Conservation (phyloP, 2,888 invertebrate genomes). For the Neria commutata region DNA sequence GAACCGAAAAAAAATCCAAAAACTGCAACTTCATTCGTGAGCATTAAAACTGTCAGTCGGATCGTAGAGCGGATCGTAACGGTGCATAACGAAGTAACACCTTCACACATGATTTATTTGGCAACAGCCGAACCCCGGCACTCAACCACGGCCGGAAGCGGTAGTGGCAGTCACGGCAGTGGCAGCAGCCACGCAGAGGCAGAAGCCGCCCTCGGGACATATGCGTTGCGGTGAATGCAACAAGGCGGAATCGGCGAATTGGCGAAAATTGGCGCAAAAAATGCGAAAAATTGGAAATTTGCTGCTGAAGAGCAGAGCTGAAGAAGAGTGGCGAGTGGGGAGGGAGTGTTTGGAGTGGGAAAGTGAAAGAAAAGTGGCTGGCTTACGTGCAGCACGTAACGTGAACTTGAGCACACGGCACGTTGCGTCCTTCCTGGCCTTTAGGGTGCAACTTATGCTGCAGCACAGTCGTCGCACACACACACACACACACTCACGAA, state of each 20-base stretch:
- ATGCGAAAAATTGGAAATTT: constrained; percentile 7
- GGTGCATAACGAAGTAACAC: constrained; percentile 41
- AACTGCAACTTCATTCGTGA: constrained; percentile 44
- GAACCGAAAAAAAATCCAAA: constrained; percentile 31
- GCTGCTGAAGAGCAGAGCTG: not conserved
- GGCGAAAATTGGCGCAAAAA: constrained; percentile 3
- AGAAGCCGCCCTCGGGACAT: constrained; percentile 34
- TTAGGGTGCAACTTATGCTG: constrained; percentile 37
- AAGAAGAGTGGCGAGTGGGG: not conserved
- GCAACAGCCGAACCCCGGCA: constrained; percentile 24
- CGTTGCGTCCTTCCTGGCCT: not conserved
- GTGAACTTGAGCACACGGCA: not conserved
- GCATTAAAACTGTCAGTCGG: constrained; percentile 59
- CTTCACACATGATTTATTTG: constrained; percentile 59
- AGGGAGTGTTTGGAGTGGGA: constrained; percentile 37
- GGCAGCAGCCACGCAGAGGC: too few relatives aligned
- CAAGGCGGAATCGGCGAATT: constrained; percentile 6
- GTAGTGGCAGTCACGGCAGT: not conserved
- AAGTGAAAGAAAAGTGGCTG: constrained; percentile 11
- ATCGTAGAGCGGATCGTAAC: too few relatives aligned
- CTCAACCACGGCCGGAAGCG: constrained; percentile 35
- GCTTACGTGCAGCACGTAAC: constrained; percentile 15
- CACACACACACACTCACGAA: too few relatives aligned
- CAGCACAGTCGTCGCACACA: constrained; percentile 19
- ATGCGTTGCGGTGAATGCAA: constrained; percentile 37